Evolutionary conservation across 2,888 invertebrate species (phyloP), one percentile per base, ranked within the genome.

Genomic region (Cremastinae sp.): DNA sequence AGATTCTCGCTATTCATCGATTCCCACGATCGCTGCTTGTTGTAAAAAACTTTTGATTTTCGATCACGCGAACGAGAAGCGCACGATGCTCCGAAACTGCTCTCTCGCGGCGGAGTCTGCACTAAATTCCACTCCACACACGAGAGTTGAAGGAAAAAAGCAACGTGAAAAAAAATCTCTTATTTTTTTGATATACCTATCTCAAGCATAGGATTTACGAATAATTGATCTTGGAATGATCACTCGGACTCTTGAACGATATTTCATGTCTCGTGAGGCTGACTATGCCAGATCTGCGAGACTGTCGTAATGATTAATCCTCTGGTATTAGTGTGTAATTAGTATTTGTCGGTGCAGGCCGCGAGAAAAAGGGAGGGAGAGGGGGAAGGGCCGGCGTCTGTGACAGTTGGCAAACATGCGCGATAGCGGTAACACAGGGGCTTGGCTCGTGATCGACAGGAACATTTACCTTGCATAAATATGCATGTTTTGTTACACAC

Each of bases 21-120:
- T 85, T 85, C 83, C 84, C 85, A 85, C 85, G 82, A 85, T 85
- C 83, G 80, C 78, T 64, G 62, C n/a, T n/a, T n/a, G 72, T 78
- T 78, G 82, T 81, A 85, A 85, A 83, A 71, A 79, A 65, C 79
- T 82, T 83, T 83, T 78, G 83, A 81, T 81, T 84, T 82, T 83
- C 81, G 82, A 83, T 85, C 85, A 85, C 85, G 85, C 85, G 80
- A 85, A 73, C 79, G 20, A 41, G 55, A n/a, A n/a, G 43, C 41
- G 28, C 65, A 55, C 53, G 65, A 65, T 65, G 16, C 43, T 53
- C 43, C 43, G 18, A 20, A 10, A 12, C 14, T 12, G 39, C 16
- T 43, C 16, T 43, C 12, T n/a, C n/a, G n/a, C n/a, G n/a, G 28
- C 41, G 28, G 35, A 51, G 51, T 64, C 51, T 41, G 41, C 51